Percentiles rank a stretch among this genome's conserved stretches.
phyloP scores from a whole-genome alignment of 2,113 vertebrate species.

The sheep (Ovis aries) region ARS-UI_Ramb_v3.0 NC_056075.1:19810501-19811000 shows the following conservation, averaged over 20 bases:
- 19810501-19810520: neutral
- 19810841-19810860: neutral
- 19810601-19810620: neutral
- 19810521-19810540: neutral
- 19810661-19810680: neutral
- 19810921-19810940: neutral
- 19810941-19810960: neutral
- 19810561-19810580: neutral
- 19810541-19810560: neutral
- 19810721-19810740: neutral
- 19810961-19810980: neutral
- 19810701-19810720: neutral
- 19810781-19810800: neutral
- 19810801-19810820: neutral
- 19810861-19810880: neutral
- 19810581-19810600: neutral
- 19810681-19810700: neutral
- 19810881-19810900: neutral
- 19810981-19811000: neutral
- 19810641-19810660: neutral
- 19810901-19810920: neutral
- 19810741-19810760: neutral
- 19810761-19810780: neutral
- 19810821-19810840: neutral
- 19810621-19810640: neutral